Evolutionary conservation across 2,797 vertebrate genomes (phyloP), one percentile per base, ranked within the genome.

Genomic region (Microctenopoma stevenorrisi): DNA sequence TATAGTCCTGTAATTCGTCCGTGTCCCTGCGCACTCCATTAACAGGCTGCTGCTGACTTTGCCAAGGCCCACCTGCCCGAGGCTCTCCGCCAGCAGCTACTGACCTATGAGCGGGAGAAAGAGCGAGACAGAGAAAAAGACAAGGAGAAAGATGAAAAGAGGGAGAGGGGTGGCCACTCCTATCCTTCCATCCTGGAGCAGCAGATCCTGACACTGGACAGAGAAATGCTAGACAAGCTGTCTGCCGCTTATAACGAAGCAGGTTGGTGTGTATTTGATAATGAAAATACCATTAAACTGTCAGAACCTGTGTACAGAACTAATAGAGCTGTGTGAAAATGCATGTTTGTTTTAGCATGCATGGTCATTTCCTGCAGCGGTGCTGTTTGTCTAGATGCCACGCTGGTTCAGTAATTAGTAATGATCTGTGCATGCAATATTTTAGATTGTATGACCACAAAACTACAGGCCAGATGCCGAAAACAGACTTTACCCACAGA

Each of bases 161-260:
- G 82, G 73, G 91, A 92, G 28, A 40, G 59, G 28, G 64, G 94
- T 1, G 93, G 95, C 18, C 88, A 94, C 53, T 96, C 95, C 48
- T 97, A 97, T 80, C 96, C 96, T 12, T 96, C 95, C 76, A 98
- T 99, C 85, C 93, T 99, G 83, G 95, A 96, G 81, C 96, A 99
- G 88, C 97, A 99, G 89, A 99, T 99, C 83, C 81, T 98, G 6
- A 93, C 92, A 2, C 86, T 99, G 60, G 98, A 99, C 87, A 91
- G 94, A 78, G 96, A 98, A 79, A 96, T 99, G 91, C 91, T 99
- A 78, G 96, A 97, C 64, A 98, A 97, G 83, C 90, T 99, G 49
- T 95, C 97, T 0, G 94, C 96, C 2, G 93, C 95, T 51, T 97
- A 97, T 16, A 98, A 99, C 14, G 97, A 99, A 94, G 97, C 98